Base-by-base conservation (phyloP, 1,140 invertebrate genomes). In the Dysdera silvatica region DNA sequence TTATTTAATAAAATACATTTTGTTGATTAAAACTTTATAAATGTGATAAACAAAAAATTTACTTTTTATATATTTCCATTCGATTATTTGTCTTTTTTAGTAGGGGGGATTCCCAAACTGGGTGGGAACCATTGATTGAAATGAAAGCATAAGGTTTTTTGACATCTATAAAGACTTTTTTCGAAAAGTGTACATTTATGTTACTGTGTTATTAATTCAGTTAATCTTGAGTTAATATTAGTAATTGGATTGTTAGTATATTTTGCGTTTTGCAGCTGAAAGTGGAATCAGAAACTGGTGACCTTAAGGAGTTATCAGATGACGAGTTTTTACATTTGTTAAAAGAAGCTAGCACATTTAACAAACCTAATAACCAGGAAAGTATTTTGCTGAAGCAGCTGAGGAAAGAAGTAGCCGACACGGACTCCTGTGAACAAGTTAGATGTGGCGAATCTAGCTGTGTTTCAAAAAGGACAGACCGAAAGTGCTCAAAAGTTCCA, bases 341-440 rank as follows among this genome's bases (percentile, higher is more conserved):
- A 64, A 84, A 87, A 72, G 86, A 88, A 80, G 85, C 85, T 59
- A 81, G 86, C 70, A 84, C 80, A 49, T 88, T 87, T 75, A 87
- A 87, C 74, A 81, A 82, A 70, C 85, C 85, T 40, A 86, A 85
- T 78, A 85, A 87, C 74, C 78, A 84, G 57, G 84, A 86, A 74
- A 85, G 84, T 69, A 86, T 87, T 70, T 70, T 54, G 4, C 65
- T 83, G 81, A 78, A 81, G 72, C 75, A 84, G 64, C 73, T 84
- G 45, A 77, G 79, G 71, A 77, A 81, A 71, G 82, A 78, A 14
- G 81, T 83, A 72, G 80, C 81, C n/a, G 80, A 82, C 32, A 58
- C 28, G 63, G 79, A 82, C 70, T 67, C 72, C 18, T 74, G 70
- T 71, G 14, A 73, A 70, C 28, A 74, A 71, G 14, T 26, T 24